A percentile compares a stretch with the other conserved stretches of the same genome.
These are phyloP conservation scores for Eupithecia vulgata DNA, from an alignment of 2,888 invertebrate genomes.

Conservation along the genomic window DNA sequence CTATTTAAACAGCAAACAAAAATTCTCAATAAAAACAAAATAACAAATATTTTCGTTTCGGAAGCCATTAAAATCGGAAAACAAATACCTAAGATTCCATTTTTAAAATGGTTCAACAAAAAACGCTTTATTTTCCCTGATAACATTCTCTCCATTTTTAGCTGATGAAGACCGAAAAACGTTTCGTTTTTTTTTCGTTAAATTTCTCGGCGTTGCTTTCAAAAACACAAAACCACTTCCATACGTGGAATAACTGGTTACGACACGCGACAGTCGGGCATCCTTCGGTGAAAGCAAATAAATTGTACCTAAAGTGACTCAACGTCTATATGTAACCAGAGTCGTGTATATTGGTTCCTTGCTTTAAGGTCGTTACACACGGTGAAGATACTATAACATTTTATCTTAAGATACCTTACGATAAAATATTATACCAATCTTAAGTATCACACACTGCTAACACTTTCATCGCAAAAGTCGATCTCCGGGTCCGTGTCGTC, in stretches of 20 bases:
- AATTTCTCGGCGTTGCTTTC: conserved; percentile 52
- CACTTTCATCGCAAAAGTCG: too few relatives aligned
- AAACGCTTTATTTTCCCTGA: not conserved
- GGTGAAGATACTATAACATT: too few relatives aligned
- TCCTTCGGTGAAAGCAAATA: conserved; percentile 76
- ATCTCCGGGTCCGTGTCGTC: too few relatives aligned
- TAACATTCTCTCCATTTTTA: conserved; percentile 7
- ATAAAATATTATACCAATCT: too few relatives aligned
- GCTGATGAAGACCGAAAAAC: conserved; percentile 39
- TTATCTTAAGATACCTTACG: too few relatives aligned
- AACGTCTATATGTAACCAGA: conserved; percentile 18
- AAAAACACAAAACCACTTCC: conserved; percentile 54
- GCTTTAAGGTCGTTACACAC: too few relatives aligned
- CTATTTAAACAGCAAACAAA: not conserved
- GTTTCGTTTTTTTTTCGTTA: conserved; percentile 32
- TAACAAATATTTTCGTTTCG: conserved; percentile 14
- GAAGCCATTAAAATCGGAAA: conserved; percentile 21
- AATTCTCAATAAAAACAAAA: not conserved
- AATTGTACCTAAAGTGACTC: conserved; percentile 58
- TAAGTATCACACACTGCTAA: too few relatives aligned
- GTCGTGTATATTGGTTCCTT: conserved; percentile 8
- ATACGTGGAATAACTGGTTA: conserved; percentile 61
- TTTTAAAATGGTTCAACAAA: conserved; percentile 9
- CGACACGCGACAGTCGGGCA: conserved; percentile 58
- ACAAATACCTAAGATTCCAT: conserved; percentile 18